phyloP scores from a whole-genome alignment of 2,797 vertebrate species.

The Myotis vivesi region DNA sequence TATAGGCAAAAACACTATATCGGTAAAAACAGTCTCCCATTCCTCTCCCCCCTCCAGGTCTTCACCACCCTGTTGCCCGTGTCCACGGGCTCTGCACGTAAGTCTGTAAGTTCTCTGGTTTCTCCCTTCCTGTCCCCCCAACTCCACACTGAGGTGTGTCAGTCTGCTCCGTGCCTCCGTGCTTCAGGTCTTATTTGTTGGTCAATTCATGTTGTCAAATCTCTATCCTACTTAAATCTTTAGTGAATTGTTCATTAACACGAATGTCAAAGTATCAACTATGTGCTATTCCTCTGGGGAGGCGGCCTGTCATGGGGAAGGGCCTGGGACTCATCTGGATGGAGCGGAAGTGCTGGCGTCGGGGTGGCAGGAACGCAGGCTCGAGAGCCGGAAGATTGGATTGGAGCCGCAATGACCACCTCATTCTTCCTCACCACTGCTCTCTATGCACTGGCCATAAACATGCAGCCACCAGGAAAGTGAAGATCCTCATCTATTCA shows the following conservation, averaged over 20 bases:
- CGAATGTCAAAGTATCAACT: not conserved
- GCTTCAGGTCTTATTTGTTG: too few species aligned
- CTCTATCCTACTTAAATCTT: not conserved
- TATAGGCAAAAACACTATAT: not conserved
- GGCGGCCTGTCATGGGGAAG: not conserved
- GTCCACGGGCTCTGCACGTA: too few species aligned
- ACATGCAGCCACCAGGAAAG: not conserved
- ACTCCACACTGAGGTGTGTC: too few species aligned
- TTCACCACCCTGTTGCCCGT: too few species aligned
- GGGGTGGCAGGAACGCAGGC: not conserved
- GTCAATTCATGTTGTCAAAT: not conserved
- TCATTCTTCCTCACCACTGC: not conserved
- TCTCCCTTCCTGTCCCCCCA: too few species aligned
- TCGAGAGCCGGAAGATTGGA: not conserved
- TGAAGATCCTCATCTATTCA: not conserved
- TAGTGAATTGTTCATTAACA: not conserved
- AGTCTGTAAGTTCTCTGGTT: too few species aligned
- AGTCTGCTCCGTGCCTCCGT: too few species aligned
- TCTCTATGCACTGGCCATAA: not conserved
- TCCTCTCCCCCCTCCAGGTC: too few species aligned
- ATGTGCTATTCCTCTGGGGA: not conserved
- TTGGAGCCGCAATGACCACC: not conserved
- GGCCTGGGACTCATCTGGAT: not conserved
- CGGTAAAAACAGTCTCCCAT: too few species aligned
- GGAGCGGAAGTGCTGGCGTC: not conserved